Evolutionary conservation across 2,888 invertebrate species (phyloP).

Genomic region (Chydorus sphaericus): DNA sequence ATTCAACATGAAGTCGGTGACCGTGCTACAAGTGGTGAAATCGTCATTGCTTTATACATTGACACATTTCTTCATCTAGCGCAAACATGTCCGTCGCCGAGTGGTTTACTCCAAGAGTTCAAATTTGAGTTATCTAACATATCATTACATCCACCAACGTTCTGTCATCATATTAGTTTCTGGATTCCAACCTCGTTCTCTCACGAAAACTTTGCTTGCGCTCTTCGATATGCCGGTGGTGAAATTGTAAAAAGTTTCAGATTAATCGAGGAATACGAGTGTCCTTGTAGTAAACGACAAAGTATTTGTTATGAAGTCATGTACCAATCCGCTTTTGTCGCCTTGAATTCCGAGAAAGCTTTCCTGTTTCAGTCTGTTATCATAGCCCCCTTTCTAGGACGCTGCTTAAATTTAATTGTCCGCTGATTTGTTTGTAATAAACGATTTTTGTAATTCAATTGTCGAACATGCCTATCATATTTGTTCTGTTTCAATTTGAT

Average conservation of each 20-base stretch:
- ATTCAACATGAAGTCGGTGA: background rate
- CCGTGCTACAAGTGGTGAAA: background rate
- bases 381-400: conserved; percentile 23
- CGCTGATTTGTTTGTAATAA: conserved; percentile 2
- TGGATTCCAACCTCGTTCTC: conserved; percentile 21
- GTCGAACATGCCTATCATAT: no score
- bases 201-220: background rate
- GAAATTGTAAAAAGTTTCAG: conserved; percentile 26
- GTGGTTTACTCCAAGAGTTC: no score
- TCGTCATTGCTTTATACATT: background rate
- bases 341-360: conserved; percentile 27
- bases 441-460: no score
- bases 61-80: background rate
- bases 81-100: no score
- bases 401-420: conserved; percentile 15
- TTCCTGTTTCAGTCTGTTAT: conserved; percentile 28
- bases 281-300: conserved; percentile 22
- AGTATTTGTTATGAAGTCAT: conserved; percentile 28
- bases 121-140: background rate
- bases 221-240: conserved; percentile 27
- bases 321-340: conserved; percentile 27
- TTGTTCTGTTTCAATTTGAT: no score
- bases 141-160: conserved; percentile 20
- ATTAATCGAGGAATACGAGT: conserved; percentile 25
- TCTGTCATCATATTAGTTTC: conserved; percentile 29